These are phyloP conservation scores for Cyanistes caeruleus DNA, from an alignment of 2,113 vertebrate genomes.

Conservation along the genomic window DNA sequence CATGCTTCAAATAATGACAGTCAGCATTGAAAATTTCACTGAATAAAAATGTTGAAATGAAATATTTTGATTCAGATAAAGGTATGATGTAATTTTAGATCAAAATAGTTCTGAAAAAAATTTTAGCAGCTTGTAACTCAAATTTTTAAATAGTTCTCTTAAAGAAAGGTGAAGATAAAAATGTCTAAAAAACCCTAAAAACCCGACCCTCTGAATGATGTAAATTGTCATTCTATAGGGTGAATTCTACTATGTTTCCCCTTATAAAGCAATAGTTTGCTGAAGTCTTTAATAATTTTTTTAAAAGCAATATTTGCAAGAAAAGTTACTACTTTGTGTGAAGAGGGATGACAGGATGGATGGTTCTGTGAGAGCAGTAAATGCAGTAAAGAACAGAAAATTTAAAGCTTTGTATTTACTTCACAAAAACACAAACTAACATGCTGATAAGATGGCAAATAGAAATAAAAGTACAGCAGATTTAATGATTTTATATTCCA, in stretches of 20 bases:
- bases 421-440: not conserved
- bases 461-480: not conserved
- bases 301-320: not conserved
- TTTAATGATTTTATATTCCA: not conserved
- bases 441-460: not conserved
- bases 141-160: not conserved
- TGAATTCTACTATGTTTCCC: not conserved
- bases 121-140: not conserved
- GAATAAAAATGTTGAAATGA: not conserved
- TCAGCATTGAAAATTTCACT: not conserved
- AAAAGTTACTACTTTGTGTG: not conserved
- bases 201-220: rapidly evolving
- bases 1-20: not conserved
- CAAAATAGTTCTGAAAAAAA: not conserved
- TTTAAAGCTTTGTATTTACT: not conserved
- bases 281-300: not conserved
- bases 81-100: not conserved
- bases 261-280: not conserved
- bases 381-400: not conserved
- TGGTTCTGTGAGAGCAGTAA: not conserved
- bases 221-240: not conserved
- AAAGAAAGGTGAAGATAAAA: not conserved
- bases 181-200: rapidly evolving
- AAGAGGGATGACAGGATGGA: not conserved
- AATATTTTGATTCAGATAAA: not conserved